A percentile compares a stretch with the other conserved stretches of the same genome.
phyloP scores from a whole-genome alignment of 2,113 vertebrate species.

The Thunnus thynnus region DNA sequence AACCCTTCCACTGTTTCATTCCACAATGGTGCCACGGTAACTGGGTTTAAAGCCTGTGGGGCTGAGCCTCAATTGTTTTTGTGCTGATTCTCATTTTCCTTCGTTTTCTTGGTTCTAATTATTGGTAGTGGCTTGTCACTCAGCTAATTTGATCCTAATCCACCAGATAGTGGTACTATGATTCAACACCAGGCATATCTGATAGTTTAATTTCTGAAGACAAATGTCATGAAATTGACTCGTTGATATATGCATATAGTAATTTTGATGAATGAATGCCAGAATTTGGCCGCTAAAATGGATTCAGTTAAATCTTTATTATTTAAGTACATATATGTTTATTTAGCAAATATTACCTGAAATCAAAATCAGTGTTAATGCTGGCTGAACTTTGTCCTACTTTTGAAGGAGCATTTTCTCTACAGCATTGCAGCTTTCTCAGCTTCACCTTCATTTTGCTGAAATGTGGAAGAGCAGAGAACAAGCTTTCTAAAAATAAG shows the following conservation, averaged over 20 bases:
- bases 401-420: neutral
- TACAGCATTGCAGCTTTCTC: neutral
- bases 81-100: neutral
- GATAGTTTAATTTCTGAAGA: neutral
- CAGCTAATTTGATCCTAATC: neutral
- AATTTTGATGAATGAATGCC: too few relatives aligned
- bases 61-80: slow-evolving; percentile 12
- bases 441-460: neutral
- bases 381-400: slow-evolving; percentile 12
- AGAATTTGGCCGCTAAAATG: neutral
- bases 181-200: too few relatives aligned
- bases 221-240: neutral
- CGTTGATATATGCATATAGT: too few relatives aligned
- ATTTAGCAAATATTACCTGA: neutral
- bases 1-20: slow-evolving; percentile 44
- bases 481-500: slow-evolving; percentile 10
- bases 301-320: slow-evolving; percentile 1
- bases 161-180: neutral
- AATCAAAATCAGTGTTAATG: neutral
- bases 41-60: neutral
- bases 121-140: neutral
- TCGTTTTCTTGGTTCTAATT: neutral
- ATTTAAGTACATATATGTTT: neutral
- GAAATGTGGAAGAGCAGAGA: neutral
- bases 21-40: slow-evolving; percentile 40